These are phyloP conservation scores for Acipenser ruthenus DNA, from an alignment of 2,797 vertebrate species.

Conservation along the genomic window DNA sequence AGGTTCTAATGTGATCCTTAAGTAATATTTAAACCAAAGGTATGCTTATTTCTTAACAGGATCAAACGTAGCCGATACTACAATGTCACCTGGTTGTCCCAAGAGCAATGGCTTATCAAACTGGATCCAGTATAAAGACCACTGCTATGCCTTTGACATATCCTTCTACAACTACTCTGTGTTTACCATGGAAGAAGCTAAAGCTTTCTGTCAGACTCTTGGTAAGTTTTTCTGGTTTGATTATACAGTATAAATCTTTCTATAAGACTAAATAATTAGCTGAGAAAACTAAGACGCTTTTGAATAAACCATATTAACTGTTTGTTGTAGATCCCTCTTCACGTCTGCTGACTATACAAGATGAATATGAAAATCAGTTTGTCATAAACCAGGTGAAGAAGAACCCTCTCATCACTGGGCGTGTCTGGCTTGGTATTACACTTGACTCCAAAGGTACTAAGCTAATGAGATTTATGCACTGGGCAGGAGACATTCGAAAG, in stretches of 20 bases:
- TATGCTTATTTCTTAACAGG: slow-evolving; percentile 35
- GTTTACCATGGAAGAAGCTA: slow-evolving; percentile 62
- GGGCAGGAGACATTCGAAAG: too few relatives aligned
- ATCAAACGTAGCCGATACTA: slow-evolving; percentile 24
- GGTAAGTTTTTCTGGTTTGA: slow-evolving; percentile 50
- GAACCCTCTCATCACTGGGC: slow-evolving; percentile 73
- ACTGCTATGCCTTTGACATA: slow-evolving; percentile 77
- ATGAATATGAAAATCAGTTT: slow-evolving; percentile 82
- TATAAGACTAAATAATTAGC: too few relatives aligned
- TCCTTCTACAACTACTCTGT: slow-evolving; percentile 70
- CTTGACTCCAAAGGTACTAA: slow-evolving; percentile 49
- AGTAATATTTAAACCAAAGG: too few relatives aligned
- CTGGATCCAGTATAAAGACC: slow-evolving; percentile 73
- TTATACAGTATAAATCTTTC: too few relatives aligned
- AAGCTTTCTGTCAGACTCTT: slow-evolving; percentile 61
- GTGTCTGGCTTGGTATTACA: slow-evolving; percentile 76
- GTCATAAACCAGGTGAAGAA: slow-evolving; percentile 64
- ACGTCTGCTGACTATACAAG: slow-evolving; percentile 68
- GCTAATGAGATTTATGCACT: too few relatives aligned
- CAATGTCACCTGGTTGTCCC: slow-evolving; percentile 54
- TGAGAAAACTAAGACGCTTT: too few relatives aligned
- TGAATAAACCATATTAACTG: background rate
- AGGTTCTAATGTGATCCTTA: too few relatives aligned
- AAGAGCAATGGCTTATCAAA: slow-evolving; percentile 32
- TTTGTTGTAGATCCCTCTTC: slow-evolving; percentile 60